These are phyloP conservation scores for Corythoichthys intestinalis DNA, from an alignment of 2,113 vertebrate species.

Conservation along the genomic window DNA sequence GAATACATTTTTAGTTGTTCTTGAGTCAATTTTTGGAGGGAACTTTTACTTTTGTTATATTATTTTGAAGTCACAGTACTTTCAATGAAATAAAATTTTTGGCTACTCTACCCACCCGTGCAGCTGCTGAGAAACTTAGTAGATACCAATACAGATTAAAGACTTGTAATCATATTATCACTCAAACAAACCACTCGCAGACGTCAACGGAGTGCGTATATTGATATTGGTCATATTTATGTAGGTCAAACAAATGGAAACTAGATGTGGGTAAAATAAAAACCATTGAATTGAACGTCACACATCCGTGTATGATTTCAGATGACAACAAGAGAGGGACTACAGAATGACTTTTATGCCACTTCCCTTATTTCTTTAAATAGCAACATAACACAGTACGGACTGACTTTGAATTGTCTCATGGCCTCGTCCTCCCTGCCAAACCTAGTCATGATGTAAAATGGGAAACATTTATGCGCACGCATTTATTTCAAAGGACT, in stretches of 20 bases:
- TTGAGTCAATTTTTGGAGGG: no score
- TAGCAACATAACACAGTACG: neutral
- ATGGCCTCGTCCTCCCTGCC: neutral
- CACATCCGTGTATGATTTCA: neutral
- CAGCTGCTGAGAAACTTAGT: neutral
- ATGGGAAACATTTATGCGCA: neutral
- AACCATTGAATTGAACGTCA: neutral
- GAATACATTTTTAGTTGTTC: no score
- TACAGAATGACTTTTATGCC: neutral
- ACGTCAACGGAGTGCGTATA: neutral
- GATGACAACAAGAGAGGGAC: neutral
- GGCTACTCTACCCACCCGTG: no score
- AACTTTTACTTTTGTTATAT: no score
- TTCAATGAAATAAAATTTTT: no score
- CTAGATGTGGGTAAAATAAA: neutral
- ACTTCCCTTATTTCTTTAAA: conserved; percentile 22
- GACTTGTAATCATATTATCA: neutral
- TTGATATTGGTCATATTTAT: neutral
- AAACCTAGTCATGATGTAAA: neutral
- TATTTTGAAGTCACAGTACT: no score
- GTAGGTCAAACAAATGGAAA: conserved; percentile 2
- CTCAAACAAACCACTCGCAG: neutral
- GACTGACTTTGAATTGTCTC: no score
- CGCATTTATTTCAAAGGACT: neutral
- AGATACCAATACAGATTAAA: neutral